These are phyloP conservation scores for Zaprionus bogoriensis DNA, from an alignment of 2,888 invertebrate genomes.

Conservation along the genomic window DNA sequence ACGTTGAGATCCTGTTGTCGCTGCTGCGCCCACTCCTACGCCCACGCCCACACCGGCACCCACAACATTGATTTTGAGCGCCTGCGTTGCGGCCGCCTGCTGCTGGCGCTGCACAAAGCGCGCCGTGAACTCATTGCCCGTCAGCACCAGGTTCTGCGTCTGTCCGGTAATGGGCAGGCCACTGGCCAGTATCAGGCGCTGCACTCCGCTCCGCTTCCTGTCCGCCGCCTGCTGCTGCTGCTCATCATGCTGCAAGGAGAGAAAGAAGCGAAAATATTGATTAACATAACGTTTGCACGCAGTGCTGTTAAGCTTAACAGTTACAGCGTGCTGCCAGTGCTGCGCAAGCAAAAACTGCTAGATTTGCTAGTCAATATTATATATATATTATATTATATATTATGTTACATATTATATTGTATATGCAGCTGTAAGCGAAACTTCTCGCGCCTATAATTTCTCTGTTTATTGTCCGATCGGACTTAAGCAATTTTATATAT, in stretches of 20 bases:
- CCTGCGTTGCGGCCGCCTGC: conserved; percentile 59
- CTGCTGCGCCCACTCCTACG: conserved; percentile 17
- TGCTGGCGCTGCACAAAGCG: conserved; percentile 78
- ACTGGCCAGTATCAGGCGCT: conserved; percentile 78
- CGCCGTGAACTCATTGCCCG: conserved; percentile 78
- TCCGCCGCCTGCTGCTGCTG: conserved; percentile 64
- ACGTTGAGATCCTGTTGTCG: conserved; percentile 49
- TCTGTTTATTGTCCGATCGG: no score
- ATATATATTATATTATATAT: no score
- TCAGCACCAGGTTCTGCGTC: conserved; percentile 75
- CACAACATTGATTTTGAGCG: conserved; percentile 52
- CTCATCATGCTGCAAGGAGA: conserved; percentile 77
- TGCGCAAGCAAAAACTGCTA: no score
- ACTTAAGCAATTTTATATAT: no score
- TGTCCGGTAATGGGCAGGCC: conserved; percentile 78
- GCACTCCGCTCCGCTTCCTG: conserved; percentile 70
- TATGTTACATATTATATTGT: no score
- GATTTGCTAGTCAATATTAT: no score
- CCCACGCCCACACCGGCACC: conserved; percentile 10
- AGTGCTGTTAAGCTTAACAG: background rate
- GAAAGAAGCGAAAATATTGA: background rate
- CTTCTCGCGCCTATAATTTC: no score
- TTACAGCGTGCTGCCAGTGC: no score
- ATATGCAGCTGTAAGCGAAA: no score
- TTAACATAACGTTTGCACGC: no score